These are phyloP conservation scores for Nothobranchius furzeri DNA, from an alignment of 2,113 vertebrate species.

Conservation along the genomic window DNA sequence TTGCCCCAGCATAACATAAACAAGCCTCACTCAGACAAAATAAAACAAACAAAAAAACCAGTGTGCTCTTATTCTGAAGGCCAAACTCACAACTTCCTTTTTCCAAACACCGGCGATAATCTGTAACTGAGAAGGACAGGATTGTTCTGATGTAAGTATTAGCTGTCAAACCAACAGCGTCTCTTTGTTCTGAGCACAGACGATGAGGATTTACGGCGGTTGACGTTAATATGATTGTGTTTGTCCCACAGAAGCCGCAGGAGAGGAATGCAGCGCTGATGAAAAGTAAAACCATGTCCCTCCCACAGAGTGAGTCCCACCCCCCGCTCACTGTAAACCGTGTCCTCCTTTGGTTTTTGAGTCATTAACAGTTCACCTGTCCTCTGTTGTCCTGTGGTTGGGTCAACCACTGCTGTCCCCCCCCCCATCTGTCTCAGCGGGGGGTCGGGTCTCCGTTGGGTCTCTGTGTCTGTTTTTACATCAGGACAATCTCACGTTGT, in stretches of 20 bases:
- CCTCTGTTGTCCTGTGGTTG: constrained; percentile 39
- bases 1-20: background rate
- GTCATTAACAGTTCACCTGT: constrained; percentile 49
- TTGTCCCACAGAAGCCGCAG: constrained; percentile 80
- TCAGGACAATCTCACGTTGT: background rate
- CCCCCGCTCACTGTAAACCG: background rate
- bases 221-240: constrained; percentile 37
- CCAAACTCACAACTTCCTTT: background rate
- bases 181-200: constrained; percentile 7
- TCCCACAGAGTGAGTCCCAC: constrained; percentile 81
- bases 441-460: constrained; percentile 41
- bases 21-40: background rate
- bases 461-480: constrained; percentile 28
- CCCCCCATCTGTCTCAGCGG: constrained; percentile 55
- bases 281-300: constrained; percentile 83
- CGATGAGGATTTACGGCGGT: constrained; percentile 14
- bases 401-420: constrained; percentile 36
- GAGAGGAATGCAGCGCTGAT: constrained; percentile 78
- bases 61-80: background rate
- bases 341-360: constrained; percentile 41
- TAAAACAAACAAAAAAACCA: background rate
- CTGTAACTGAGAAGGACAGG: background rate
- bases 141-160: background rate
- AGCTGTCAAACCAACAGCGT: background rate
- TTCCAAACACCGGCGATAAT: too few species aligned